These are phyloP conservation scores for Molorchus minor DNA, from an alignment of 2,888 invertebrate species.

Conservation along the genomic window DNA sequence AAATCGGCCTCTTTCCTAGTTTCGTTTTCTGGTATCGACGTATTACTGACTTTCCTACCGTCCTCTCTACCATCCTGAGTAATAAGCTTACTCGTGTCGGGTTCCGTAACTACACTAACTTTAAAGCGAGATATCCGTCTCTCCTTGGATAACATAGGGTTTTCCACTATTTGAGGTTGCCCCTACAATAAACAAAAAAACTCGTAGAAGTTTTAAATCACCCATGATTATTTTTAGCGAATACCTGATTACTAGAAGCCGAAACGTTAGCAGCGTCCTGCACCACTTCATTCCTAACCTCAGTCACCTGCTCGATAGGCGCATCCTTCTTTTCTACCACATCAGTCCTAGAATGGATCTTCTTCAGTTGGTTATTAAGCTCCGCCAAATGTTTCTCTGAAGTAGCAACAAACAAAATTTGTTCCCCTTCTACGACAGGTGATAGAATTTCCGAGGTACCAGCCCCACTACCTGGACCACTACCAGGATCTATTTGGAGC, in stretches of 20 bases:
- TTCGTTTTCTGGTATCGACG: constrained; percentile 31
- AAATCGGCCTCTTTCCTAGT: constrained; percentile 49
- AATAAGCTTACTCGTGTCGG: constrained; percentile 55
- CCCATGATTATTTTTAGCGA: too few relatives aligned
- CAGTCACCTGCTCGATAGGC: constrained; percentile 21
- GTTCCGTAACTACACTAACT: constrained; percentile 66
- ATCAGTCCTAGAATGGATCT: constrained; percentile 66
- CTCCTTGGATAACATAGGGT: constrained; percentile 44
- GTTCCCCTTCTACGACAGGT: constrained; percentile 54
- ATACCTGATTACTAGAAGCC: constrained; percentile 31
- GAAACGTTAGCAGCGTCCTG: constrained; percentile 25
- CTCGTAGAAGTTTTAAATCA: too few relatives aligned
- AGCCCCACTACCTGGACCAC: constrained; percentile 53
- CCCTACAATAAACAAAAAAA: too few relatives aligned
- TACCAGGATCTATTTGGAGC: constrained; percentile 47
- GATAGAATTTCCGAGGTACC: constrained; percentile 57
- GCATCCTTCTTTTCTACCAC: constrained; percentile 37
- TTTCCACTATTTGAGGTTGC: constrained; percentile 1
- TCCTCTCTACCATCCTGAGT: constrained; percentile 37
- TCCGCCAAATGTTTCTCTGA: constrained; percentile 64
- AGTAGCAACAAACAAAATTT: constrained; percentile 8
- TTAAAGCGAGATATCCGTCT: constrained; percentile 65
- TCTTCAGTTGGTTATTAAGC: constrained; percentile 70
- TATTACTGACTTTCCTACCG: constrained; percentile 26
- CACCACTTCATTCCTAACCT: constrained; percentile 20